Evolutionary conservation across 1,140 invertebrate genomes (phyloP).

Genomic region (Aporrectodea caliginosa): DNA sequence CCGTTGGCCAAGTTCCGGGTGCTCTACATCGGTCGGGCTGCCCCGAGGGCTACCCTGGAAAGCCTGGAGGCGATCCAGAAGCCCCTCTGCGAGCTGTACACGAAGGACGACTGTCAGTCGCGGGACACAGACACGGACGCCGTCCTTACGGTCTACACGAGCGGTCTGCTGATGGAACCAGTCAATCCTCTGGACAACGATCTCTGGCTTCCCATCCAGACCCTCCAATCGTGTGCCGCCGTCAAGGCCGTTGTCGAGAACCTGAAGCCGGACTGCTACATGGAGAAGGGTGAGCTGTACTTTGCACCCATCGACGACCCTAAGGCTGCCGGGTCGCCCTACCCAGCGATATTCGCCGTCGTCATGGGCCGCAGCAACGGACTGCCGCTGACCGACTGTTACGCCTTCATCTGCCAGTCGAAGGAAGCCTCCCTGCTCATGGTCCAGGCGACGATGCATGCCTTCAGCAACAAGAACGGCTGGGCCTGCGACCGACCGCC

Average conservation of each 20-base stretch:
- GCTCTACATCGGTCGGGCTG: neutral
- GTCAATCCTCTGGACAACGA: neutral
- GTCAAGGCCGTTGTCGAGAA: neutral
- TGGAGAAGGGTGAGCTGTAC: neutral
- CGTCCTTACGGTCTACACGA: neutral
- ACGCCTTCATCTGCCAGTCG: neutral
- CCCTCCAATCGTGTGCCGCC: neutral
- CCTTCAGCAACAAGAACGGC: neutral
- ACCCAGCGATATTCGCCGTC: neutral
- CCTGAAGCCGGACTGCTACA: neutral
- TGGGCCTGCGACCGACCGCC: neutral
- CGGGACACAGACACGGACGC: neutral
- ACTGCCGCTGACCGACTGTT: neutral
- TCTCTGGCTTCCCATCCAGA: neutral
- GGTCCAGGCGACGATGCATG: neutral
- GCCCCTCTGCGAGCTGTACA: neutral
- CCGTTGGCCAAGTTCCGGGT: neutral
- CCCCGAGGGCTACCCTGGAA: neutral
- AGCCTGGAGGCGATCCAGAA: neutral
- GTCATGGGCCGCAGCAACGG: neutral
- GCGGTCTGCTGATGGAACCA: neutral
- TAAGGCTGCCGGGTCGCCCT: neutral
- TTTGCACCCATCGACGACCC: neutral
- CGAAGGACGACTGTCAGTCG: neutral
- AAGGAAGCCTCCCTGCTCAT: neutral